Evolutionary conservation across 2,113 vertebrate genomes (phyloP).

Genomic region (Hassar affinis): DNA sequence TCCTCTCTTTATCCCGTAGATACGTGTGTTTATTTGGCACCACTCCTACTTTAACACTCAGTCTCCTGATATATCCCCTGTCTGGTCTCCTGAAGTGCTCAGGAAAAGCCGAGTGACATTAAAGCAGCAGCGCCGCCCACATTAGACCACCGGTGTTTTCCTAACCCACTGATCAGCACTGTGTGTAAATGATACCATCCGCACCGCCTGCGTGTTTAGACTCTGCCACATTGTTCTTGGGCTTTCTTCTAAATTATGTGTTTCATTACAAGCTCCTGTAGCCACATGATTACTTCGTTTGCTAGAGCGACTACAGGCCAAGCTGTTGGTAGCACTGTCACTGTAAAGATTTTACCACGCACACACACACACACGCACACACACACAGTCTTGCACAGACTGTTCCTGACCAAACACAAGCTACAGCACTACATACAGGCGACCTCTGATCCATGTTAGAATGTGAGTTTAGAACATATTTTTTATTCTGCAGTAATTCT

Average conservation of each 20-base stretch:
- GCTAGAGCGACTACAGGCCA: background rate
- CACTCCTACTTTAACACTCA: background rate
- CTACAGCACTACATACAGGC: background rate
- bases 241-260: slow-evolving; percentile 26
- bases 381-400: background rate
- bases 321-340: background rate
- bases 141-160: slow-evolving; percentile 25
- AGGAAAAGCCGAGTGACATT: background rate
- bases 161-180: slow-evolving; percentile 22
- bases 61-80: slow-evolving; percentile 11
- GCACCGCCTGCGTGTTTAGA: background rate
- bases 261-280: slow-evolving; percentile 38
- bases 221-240: slow-evolving; percentile 2
- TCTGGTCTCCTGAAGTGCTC: slow-evolving; percentile 20
- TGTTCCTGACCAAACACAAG: background rate
- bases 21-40: slow-evolving; percentile 6
- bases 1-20: slow-evolving; percentile 13
- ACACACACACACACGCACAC: background rate
- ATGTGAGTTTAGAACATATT: background rate
- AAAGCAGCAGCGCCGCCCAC: slow-evolving; percentile 25
- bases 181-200: slow-evolving; percentile 37
- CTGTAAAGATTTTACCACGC: background rate
- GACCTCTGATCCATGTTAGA: background rate
- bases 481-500: background rate
- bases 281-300: slow-evolving; percentile 31